These are phyloP conservation scores for Gasterosteus aculeatus DNA, from an alignment of 2,113 vertebrate species.

Conservation along the genomic window DNA sequence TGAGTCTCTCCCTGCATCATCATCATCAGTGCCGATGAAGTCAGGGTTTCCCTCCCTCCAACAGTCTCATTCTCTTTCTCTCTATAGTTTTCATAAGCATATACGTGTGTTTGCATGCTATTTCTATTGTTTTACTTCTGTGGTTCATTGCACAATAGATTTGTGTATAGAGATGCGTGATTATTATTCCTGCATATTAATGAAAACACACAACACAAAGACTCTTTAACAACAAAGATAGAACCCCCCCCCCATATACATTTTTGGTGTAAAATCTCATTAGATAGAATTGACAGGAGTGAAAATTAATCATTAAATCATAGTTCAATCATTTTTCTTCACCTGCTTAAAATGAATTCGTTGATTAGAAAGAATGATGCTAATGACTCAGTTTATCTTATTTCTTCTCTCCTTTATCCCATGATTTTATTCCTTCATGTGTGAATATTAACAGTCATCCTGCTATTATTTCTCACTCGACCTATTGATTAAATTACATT, in stretches of 20 bases:
- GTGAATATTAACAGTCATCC: background rate
- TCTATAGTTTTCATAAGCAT: background rate
- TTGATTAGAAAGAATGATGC: conserved; percentile 3
- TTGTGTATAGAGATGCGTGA: background rate
- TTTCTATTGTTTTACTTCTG: background rate
- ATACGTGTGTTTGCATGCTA: background rate
- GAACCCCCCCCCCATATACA: background rate
- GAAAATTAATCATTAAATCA: background rate
- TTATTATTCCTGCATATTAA: background rate
- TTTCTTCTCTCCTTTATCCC: background rate
- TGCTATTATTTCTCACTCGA: conserved; percentile 8
- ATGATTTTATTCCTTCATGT: background rate
- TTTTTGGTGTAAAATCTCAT: background rate
- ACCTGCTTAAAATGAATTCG: background rate
- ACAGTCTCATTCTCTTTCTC: background rate
- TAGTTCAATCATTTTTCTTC: background rate
- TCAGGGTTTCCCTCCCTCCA: background rate
- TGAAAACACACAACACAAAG: background rate
- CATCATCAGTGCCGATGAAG: background rate
- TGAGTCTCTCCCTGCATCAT: background rate
- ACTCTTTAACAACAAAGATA: background rate
- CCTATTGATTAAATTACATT: conserved; percentile 8
- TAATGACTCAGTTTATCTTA: background rate
- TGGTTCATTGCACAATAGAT: background rate
- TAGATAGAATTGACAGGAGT: background rate